Percentiles rank a stretch among this genome's conserved stretches.
These are phyloP conservation scores for Chaunax sp. DNA, from an alignment of 2,797 vertebrate genomes.

Conservation along the genomic window DNA sequence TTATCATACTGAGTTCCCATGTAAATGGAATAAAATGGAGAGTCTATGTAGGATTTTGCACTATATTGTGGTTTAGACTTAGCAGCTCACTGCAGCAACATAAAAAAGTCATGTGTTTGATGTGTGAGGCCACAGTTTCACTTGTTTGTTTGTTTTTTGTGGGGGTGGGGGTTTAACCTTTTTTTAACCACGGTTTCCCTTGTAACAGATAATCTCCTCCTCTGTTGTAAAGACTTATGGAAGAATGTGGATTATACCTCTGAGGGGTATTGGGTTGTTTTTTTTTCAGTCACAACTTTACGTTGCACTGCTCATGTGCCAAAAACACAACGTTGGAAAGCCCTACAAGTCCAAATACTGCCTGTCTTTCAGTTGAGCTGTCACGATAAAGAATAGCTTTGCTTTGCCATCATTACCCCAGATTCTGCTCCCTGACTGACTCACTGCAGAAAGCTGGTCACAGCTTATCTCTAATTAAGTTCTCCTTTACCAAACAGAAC, in stretches of 20 bases:
- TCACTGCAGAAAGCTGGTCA: conserved; percentile 46
- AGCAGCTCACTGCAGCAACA: conserved; percentile 35
- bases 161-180: no score
- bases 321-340: conserved; percentile 19
- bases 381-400: conserved; percentile 36
- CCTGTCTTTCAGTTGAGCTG: conserved; percentile 26
- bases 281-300: conserved; percentile 23
- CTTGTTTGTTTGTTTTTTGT: no score
- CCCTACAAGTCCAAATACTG: background rate
- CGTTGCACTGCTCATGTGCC: conserved; percentile 22
- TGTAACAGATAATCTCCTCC: conserved; percentile 57
- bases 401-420: conserved; percentile 24
- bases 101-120: conserved; percentile 32
- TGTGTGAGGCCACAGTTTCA: conserved; percentile 40
- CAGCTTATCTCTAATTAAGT: conserved; percentile 51
- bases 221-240: conserved; percentile 28
- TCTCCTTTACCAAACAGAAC: conserved; percentile 60
- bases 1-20: conserved; percentile 54
- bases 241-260: conserved; percentile 34
- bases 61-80: conserved; percentile 60
- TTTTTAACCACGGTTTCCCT: conserved; percentile 42
- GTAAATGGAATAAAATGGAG: conserved; percentile 70
- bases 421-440: conserved; percentile 37
- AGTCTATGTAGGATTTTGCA: conserved; percentile 47
- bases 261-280: conserved; percentile 37